Percentiles rank a stretch among this genome's conserved stretches.
Evolutionary conservation across 2,888 invertebrate species (phyloP).

Genomic region (Leptinotarsa peninsularis): DNA sequence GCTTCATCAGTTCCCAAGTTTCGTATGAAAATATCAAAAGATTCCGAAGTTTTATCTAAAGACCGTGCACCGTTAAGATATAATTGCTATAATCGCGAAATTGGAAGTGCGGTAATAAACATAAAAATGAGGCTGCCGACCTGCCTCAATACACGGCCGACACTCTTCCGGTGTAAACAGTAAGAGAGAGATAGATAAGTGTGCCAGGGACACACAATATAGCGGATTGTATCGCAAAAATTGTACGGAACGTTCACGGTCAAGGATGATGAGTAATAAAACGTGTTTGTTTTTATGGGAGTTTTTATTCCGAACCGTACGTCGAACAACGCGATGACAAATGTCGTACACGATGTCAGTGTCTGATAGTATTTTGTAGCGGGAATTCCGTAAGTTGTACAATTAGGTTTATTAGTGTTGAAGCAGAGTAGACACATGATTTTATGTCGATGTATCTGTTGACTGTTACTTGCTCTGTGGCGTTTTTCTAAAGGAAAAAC

Average conservation of each 20-base stretch:
- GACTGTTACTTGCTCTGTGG: too few species aligned
- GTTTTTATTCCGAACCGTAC: conserved; percentile 11
- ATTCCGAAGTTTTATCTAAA: not conserved
- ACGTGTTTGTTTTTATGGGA: conserved; percentile 6
- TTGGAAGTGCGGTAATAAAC: not conserved
- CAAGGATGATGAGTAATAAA: conserved; percentile 19
- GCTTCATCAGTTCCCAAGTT: not conserved
- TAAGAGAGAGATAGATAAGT: conserved; percentile 15
- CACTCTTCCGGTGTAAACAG: conserved; percentile 12
- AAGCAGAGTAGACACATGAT: not conserved
- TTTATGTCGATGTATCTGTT: not conserved
- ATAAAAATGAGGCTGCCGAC: conserved; percentile 15
- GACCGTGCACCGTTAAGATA: conserved; percentile 10
- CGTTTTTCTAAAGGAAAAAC: too few species aligned
- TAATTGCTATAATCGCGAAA: conserved; percentile 6
- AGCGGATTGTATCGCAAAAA: conserved; percentile 38
- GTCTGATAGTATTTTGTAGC: not conserved
- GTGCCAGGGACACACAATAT: conserved; percentile 36
- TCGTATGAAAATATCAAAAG: not conserved
- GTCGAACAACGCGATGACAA: conserved; percentile 3
- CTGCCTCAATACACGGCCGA: conserved; percentile 14
- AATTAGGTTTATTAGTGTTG: not conserved
- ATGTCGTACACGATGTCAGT: conserved; percentile 2
- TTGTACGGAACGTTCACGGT: conserved; percentile 23
- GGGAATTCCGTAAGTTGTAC: conserved; percentile 7